Base-by-base conservation (phyloP, 1,140 invertebrate genomes). In the Drepana arcuata region DNA sequence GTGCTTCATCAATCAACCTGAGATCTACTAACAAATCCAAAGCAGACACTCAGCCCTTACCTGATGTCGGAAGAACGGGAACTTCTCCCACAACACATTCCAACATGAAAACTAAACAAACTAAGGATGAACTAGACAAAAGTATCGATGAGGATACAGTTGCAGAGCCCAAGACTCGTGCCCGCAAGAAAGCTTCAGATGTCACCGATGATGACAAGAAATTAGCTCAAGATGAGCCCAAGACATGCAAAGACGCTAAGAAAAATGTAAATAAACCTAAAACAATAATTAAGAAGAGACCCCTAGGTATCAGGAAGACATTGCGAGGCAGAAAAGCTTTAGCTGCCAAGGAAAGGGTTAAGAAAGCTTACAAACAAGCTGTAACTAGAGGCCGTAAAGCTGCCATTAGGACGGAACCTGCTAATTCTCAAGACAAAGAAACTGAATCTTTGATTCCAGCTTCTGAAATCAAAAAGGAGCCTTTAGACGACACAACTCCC, bases 101-200 rank as follows among this genome's bases (percentile, higher is more conserved):
- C 78, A 82, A 61, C 65, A 82, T 82, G 78, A 82, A 82, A 77
- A 79, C 78, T 59, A 82, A 82, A 54, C 78, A 82, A 50, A 38
- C 42, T 43, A 82, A 82, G 58, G 74, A 82, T 38, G 78, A 82
- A 41, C 51, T 55, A 38, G 78, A 82, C 30, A 79, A 78, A 57
- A 70, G 58, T 51, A 63, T 65, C 16, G 78, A 82, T 71, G 78
- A 82, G 26, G 78, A 82, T 39, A 54, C 59, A 30, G 33, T 72
- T 40, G 51, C 65, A 50, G 78, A 82, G 66, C 73, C 75, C 21
- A 82, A 82, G 47, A 82, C 75, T 16, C 59, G 78, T 36, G 71
- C 71, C 48, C 68, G 73, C 6, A 82, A 82, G 44, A 82, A 82
- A 48, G 75, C 74, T 33, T 73, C 72, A 6, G 78, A 79, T 25